Conservation (phyloP, 2,113 vertebrate species). For the Gambusia holbrooki region DNA sequence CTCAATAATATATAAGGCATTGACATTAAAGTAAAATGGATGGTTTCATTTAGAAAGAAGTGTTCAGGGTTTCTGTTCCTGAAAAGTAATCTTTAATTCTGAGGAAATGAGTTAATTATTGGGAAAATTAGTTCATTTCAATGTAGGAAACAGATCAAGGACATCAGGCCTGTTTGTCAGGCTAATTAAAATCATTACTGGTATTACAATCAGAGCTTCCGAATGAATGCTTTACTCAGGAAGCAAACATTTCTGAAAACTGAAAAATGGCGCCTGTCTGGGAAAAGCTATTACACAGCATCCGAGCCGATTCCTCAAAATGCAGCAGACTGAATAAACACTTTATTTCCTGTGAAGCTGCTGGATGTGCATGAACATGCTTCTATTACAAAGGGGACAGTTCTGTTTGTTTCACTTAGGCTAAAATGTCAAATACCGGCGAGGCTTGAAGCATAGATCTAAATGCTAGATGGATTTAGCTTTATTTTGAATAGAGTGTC, state of each 20-base stretch:
- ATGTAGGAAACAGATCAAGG: constrained; percentile 15
- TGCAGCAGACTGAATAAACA: neutral
- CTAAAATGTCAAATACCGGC: constrained; percentile 6
- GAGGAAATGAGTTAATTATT: constrained; percentile 43
- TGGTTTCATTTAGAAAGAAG: neutral
- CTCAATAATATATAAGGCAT: too few species aligned
- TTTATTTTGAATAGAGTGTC: neutral
- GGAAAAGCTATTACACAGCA: rapidly evolving
- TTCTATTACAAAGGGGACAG: constrained; percentile 3
- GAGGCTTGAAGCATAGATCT: constrained; percentile 6
- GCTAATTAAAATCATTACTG: constrained; percentile 38
- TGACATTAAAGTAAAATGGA: neutral
- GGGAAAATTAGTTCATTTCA: constrained; percentile 23
- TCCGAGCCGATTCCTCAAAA: constrained; percentile 5
- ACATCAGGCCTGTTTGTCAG: constrained; percentile 18
- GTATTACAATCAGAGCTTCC: constrained; percentile 29
- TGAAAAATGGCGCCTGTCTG: neutral
- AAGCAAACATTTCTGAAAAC: neutral
- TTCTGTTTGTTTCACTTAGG: neutral
- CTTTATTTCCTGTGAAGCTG: constrained; percentile 3
- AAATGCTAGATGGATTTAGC: neutral
- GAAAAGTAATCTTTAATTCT: constrained; percentile 4
- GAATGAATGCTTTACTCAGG: constrained; percentile 12
- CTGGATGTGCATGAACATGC: neutral
- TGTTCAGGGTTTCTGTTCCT: constrained; percentile 16